Base-by-base conservation (phyloP, 2,888 invertebrate genomes). In the Scrobipalpa atriplicella region DNA sequence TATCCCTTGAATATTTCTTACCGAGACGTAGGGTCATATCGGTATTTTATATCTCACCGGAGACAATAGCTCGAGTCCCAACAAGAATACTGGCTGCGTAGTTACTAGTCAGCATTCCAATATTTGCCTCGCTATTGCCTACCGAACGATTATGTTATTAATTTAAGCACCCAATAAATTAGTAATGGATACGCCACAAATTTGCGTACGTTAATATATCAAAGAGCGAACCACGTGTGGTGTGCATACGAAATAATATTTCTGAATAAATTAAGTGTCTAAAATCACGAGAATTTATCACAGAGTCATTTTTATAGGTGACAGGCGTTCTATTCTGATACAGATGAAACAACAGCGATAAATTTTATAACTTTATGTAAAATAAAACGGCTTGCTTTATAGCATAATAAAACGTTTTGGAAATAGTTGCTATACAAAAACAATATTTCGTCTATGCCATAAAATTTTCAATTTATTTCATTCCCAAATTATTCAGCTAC, bases 1-100 rank as follows among this genome's bases (percentile, higher is more conserved):
- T 91, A 89, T 91, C 90, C 91, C 90, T 89, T 92, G 90, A 91
- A 92, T 91, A 92, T 92, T 92, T 92, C 92, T 92, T 92, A 89
- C 90, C 89, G 90, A 92, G 92, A 92, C 90, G 87, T 87, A 86
- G 87, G 90, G 87, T 91, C 90, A 92, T 92, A 92, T 92, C 92
- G 89, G 87, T 90, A 91, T 91, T 91, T 92, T 92, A 91, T 92
- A 92, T 92, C 92, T 86, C 82, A 75, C 76, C 79, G 82, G 86
- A 92, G 91, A 92, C 92, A 92, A 92, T 92, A 90, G 92, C 86
- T 85, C 86, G 88, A 85, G 81, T 89, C 86, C 85, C 86, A 89
- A 87, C 84, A 86, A 86, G 87, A 87, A 87, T 90, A 88, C 89
- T 85, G 82, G 85, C 86, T 85, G 74, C 75, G 81, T 82, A 83